Conservation (phyloP, 2,113 vertebrate species). For the Toxostoma redivivum region DNA sequence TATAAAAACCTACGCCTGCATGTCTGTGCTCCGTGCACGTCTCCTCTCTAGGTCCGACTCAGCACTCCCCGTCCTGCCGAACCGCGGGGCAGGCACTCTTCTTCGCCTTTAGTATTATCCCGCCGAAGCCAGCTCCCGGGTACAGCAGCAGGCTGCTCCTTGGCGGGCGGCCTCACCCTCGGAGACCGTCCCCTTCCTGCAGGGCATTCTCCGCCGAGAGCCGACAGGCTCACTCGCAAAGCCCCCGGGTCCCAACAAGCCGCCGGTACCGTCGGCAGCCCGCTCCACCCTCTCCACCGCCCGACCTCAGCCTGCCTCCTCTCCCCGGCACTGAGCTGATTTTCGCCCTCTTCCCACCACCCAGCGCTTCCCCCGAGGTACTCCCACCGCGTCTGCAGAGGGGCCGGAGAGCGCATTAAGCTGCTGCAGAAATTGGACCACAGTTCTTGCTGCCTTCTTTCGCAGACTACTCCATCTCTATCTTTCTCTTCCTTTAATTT, state of each 20-base stretch:
- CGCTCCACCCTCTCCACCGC: background rate
- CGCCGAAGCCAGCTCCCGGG: too few species aligned
- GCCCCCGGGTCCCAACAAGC: too few species aligned
- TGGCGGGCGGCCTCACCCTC: background rate
- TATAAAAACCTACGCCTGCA: background rate
- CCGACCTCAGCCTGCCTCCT: background rate
- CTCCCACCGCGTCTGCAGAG: background rate
- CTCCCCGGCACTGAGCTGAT: background rate
- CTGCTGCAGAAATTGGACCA: background rate
- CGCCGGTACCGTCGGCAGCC: background rate
- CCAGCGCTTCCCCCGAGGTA: background rate
- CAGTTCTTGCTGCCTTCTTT: background rate
- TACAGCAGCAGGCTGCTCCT: background rate
- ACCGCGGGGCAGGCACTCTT: background rate
- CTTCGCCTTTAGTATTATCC: background rate
- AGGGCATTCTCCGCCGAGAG: background rate
- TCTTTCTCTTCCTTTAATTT: slow-evolving; percentile 39
- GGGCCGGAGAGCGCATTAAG: background rate
- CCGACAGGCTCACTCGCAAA: background rate
- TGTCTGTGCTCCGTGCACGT: background rate
- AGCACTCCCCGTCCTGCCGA: background rate
- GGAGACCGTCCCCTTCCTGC: background rate
- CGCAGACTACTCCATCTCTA: background rate
- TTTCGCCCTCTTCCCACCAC: background rate
- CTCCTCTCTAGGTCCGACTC: background rate